Evolutionary conservation across 2,113 vertebrate genomes (phyloP), one percentile per base, ranked within the genome.

Genomic region (Halcyon malimbica): DNA sequence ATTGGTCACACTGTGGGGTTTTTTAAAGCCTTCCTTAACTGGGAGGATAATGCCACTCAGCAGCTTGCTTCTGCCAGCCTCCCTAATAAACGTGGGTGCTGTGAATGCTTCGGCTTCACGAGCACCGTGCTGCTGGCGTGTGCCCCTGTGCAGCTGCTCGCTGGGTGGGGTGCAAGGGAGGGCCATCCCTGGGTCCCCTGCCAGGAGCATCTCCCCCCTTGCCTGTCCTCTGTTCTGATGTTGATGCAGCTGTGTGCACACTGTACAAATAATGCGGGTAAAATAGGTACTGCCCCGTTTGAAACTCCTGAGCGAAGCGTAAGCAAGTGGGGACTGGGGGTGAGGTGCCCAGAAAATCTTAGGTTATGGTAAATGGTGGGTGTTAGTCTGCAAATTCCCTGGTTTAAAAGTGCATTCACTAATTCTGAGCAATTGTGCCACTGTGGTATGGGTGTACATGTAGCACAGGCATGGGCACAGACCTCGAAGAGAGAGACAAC

Each of bases 31-130:
- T 24, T 23, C 48, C 17, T 46, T 77, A 63, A 33, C 24, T 39
- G 51, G 25, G 28, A 70, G 23, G 46, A 11, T 67, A 63, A 21
- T 19, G 9, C 59, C 41, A 3, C 46, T 83, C 20, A 24, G 42
- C 50, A 57, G 6, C 17, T 59, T 50, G 37, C 13, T 71, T 83
- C 48, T 83, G 20, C 44, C 24, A 11, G 0, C 50, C 20, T 89
- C 28, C 19, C 23, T 25, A 6, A 77, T 42, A 42, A 89, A 14
- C 1, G 1, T 67, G 78, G 11, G n/a, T 42, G 11, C 18, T 80
- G 18, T 16, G 59, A 63, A 19, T 10, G 25, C 2, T 33, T 9
- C 7, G 7, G 41, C 12, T 48, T 17, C 0, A 0, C 2, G 15
- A 7, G 25, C 1, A 4, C 64, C 13, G 0, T 0, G 9, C 42